These are phyloP conservation scores for Brachyistius frenatus DNA, from an alignment of 2,113 vertebrate genomes.

Conservation along the genomic window DNA sequence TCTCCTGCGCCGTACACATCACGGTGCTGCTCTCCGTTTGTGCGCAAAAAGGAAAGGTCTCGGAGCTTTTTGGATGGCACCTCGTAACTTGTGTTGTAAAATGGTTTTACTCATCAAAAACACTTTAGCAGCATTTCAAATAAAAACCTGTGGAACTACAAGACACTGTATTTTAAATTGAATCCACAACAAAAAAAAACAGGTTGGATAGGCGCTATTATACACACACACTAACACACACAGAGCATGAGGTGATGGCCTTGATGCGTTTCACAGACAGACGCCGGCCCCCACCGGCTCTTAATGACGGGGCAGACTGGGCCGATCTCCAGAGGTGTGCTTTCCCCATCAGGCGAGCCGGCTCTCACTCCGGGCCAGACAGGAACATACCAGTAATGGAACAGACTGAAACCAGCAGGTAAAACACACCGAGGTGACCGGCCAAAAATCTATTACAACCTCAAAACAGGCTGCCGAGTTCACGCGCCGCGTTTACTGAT, in stretches of 20 bases:
- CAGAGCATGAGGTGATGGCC: constrained; percentile 32
- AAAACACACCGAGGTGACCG: constrained; percentile 27
- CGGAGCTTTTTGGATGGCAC: no score
- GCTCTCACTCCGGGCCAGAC: constrained; percentile 56
- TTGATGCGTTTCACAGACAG: constrained; percentile 63
- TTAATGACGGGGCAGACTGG: constrained; percentile 53
- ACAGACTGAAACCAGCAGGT: constrained; percentile 50
- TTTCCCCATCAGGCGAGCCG: constrained; percentile 63
- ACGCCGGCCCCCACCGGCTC: constrained; percentile 26
- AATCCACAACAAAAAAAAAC: constrained; percentile 16
- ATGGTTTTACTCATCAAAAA: background rate
- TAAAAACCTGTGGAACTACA: background rate
- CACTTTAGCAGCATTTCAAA: constrained; percentile 8
- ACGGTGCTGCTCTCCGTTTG: no score
- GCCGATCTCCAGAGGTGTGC: constrained; percentile 66
- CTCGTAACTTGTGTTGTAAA: no score
- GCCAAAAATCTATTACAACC: constrained; percentile 32
- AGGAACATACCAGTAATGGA: constrained; percentile 64
- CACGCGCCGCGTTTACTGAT: constrained; percentile 15
- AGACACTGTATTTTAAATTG: background rate
- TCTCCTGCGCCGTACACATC: no score
- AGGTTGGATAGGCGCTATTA: background rate
- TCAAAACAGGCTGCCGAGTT: constrained; percentile 23
- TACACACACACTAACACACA: constrained; percentile 21
- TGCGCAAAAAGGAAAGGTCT: no score